Percentiles rank a stretch among this genome's conserved stretches.
Conservation (phyloP, 2,888 invertebrate genomes). For the Cerastoderma edule region DNA sequence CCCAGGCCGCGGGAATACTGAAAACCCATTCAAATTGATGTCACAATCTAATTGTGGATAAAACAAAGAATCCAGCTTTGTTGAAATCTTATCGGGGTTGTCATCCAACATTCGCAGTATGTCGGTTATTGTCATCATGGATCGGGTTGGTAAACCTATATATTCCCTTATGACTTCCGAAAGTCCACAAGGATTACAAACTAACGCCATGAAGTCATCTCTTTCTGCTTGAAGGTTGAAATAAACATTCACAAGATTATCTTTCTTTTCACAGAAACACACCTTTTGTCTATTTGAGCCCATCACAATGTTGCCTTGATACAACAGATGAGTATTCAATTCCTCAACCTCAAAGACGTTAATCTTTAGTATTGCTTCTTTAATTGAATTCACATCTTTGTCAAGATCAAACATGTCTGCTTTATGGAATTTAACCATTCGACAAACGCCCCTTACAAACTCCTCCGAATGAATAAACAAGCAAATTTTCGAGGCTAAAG, state of each 20-base stretch:
- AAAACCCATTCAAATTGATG: background rate
- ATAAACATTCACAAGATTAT: background rate
- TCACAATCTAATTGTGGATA: background rate
- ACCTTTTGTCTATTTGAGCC: background rate
- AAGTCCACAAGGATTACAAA: background rate
- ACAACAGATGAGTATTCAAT: constrained; percentile 4
- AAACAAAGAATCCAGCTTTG: background rate
- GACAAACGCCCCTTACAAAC: constrained; percentile 37
- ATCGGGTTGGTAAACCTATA: background rate
- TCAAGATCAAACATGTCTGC: background rate
- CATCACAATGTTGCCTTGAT: background rate
- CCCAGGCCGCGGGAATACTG: constrained; percentile 48
- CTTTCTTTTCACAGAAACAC: background rate
- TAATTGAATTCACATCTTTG: background rate
- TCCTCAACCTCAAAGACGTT: constrained; percentile 2
- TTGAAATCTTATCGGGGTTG: background rate
- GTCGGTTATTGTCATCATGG: background rate
- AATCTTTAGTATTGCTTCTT: background rate
- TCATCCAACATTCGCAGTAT: background rate
- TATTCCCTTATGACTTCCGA: background rate
- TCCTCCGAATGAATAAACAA: constrained; percentile 19
- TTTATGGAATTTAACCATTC: constrained; percentile 31
- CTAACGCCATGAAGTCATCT: background rate
- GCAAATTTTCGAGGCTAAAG: constrained; percentile 3
- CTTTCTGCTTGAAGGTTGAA: background rate